A percentile compares a stretch with the other conserved stretches of the same genome.
phyloP scores from a whole-genome alignment of 2,113 vertebrate genomes.

The Nycticebus coucang region DNA sequence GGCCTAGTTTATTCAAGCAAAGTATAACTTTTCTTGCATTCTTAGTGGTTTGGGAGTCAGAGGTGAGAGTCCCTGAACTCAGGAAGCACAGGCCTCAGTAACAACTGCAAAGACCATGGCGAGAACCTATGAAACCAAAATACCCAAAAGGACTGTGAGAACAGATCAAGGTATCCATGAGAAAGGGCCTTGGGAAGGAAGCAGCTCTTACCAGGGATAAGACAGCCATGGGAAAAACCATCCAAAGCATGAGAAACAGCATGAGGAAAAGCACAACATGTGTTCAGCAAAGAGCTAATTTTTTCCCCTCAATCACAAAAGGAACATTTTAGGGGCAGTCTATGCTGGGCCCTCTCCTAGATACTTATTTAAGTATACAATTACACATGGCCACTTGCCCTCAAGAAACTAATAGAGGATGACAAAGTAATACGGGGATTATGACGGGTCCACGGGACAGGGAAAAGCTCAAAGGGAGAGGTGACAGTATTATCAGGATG shows the following conservation, averaged over 20 bases:
- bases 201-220: not conserved
- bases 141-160: not conserved
- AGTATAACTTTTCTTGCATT: not conserved
- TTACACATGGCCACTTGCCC: not conserved
- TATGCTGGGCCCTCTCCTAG: not conserved
- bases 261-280: too few species aligned
- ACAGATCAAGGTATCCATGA: accelerated
- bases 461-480: not conserved
- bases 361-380: not conserved
- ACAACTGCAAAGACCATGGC: not conserved
- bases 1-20: not conserved
- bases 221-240: not conserved
- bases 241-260: not conserved
- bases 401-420: not conserved
- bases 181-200: not conserved
- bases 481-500: not conserved
- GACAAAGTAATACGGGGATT: not conserved
- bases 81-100: not conserved
- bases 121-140: not conserved
- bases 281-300: not conserved
- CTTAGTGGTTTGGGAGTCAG: not conserved
- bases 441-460: not conserved
- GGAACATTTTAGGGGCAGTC: not conserved
- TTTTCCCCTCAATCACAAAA: not conserved
- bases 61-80: not conserved